A percentile compares a stretch with the other conserved stretches of the same genome.
Evolutionary conservation across 2,797 vertebrate species (phyloP).

Genomic region (Aselliscus stoliczkanus): DNA sequence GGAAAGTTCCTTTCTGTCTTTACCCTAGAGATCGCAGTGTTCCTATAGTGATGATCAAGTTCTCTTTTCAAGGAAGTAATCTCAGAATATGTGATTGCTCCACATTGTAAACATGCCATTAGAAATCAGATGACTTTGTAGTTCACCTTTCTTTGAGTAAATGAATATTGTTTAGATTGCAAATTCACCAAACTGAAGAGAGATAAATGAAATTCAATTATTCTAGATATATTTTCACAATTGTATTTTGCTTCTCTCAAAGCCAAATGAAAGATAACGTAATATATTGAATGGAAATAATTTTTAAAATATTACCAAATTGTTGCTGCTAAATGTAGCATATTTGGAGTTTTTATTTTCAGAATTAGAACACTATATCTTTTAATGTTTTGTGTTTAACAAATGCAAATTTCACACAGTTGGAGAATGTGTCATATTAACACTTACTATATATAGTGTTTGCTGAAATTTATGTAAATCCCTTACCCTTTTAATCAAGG

Average conservation of each 20-base stretch:
- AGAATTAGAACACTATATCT: neutral
- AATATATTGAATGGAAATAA: neutral
- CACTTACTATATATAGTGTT: neutral
- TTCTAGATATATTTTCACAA: neutral
- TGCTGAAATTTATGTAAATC: neutral
- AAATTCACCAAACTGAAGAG: constrained; percentile 31
- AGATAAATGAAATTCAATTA: neutral
- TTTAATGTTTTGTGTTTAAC: neutral
- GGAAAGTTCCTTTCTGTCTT: constrained; percentile 62
- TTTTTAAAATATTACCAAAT: neutral
- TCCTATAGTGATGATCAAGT: constrained; percentile 63
- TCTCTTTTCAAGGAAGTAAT: constrained; percentile 50
- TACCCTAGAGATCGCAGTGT: constrained; percentile 51
- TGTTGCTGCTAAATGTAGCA: neutral
- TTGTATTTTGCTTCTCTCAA: neutral
- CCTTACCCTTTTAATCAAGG: neutral
- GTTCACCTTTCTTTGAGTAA: constrained; percentile 17
- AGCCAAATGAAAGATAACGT: neutral
- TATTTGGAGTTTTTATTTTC: neutral
- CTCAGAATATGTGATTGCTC: constrained; percentile 35
- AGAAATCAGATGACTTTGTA: constrained; percentile 45
- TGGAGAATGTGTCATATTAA: neutral
- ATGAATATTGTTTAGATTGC: constrained; percentile 12
- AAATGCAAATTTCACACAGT: neutral
- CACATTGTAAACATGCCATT: constrained; percentile 47